Evolutionary conservation across 2,113 vertebrate species (phyloP).

Genomic region (Saiga tatarica): DNA sequence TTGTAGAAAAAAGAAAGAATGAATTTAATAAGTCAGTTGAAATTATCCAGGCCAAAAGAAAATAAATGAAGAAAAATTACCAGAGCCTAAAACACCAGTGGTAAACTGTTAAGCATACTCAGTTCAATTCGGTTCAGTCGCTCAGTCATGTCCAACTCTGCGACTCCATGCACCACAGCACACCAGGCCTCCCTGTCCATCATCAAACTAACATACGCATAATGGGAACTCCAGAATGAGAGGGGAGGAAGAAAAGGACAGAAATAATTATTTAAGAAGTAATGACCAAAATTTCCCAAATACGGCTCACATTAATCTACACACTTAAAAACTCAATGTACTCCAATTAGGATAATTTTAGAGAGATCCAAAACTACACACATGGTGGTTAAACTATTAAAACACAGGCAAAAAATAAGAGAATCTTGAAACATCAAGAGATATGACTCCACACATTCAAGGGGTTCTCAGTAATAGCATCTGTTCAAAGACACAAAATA

Average conservation of each 20-base stretch:
- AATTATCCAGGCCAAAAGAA: not conserved
- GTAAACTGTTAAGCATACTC: not conserved
- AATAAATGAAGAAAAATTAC: not conserved
- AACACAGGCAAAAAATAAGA: not conserved
- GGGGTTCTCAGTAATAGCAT: not conserved
- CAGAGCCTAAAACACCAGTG: not conserved
- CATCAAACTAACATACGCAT: not conserved
- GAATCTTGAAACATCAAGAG: not conserved
- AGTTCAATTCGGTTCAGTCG: not conserved
- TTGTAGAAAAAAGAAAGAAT: not conserved
- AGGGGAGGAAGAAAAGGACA: not conserved
- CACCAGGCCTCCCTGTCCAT: rapidly evolving
- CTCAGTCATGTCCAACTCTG: not conserved
- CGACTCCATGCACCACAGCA: rapidly evolving
- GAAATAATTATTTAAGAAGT: too few species aligned
- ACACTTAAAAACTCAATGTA: not conserved
- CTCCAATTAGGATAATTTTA: not conserved
- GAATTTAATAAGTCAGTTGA: not conserved
- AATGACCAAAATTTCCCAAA: not conserved
- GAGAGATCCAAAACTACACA: not conserved
- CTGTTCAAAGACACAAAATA: not conserved
- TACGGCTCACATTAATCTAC: not conserved
- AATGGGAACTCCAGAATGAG: not conserved
- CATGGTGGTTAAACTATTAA: not conserved
- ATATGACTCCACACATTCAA: not conserved